A percentile compares a stretch with the other conserved stretches of the same genome.
phyloP scores from a whole-genome alignment of 2,888 invertebrate species.

The Perithous albicinctus region DNA sequence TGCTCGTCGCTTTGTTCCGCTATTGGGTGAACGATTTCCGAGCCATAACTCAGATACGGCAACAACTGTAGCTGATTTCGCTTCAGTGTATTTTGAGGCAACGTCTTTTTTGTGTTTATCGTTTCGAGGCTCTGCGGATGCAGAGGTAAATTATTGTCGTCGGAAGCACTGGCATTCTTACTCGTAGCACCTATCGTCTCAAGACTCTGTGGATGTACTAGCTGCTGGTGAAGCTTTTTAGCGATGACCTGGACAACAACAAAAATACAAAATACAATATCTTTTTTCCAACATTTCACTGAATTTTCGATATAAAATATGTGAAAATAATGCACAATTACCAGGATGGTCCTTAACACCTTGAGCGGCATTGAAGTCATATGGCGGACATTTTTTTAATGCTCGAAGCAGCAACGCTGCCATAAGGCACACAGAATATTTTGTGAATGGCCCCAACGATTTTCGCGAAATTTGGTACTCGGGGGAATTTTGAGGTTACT shows the following conservation, averaged over 20 bases:
- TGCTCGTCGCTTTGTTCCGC: conserved; percentile 94
- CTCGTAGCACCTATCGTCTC: conserved; percentile 82
- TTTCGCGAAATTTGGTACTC: too few relatives aligned
- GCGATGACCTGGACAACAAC: conserved; percentile 81
- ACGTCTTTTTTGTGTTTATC: conserved; percentile 85
- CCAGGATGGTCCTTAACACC: too few relatives aligned
- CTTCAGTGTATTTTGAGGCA: conserved; percentile 82
- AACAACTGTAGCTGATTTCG: conserved; percentile 82
- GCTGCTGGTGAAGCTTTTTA: conserved; percentile 81
- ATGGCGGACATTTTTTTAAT: too few relatives aligned
- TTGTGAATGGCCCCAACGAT: too few relatives aligned
- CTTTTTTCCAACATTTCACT: too few relatives aligned
- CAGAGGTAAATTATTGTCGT: conserved; percentile 88
- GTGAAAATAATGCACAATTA: not conserved
- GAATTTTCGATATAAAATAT: too few relatives aligned
- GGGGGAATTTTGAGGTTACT: too few relatives aligned
- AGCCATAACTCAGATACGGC: conserved; percentile 87
- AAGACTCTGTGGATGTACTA: conserved; percentile 83
- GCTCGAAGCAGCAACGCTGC: too few relatives aligned
- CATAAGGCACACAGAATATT: too few relatives aligned
- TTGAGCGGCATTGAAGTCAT: too few relatives aligned
- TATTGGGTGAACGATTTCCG: conserved; percentile 93
- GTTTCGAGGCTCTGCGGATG: conserved; percentile 94
- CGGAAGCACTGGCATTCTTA: conserved; percentile 80
- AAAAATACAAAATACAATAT: not conserved